A percentile compares a stretch with the other conserved stretches of the same genome.
Evolutionary conservation across 2,888 invertebrate genomes (phyloP).

Genomic region (Ceraclea dissimilis): DNA sequence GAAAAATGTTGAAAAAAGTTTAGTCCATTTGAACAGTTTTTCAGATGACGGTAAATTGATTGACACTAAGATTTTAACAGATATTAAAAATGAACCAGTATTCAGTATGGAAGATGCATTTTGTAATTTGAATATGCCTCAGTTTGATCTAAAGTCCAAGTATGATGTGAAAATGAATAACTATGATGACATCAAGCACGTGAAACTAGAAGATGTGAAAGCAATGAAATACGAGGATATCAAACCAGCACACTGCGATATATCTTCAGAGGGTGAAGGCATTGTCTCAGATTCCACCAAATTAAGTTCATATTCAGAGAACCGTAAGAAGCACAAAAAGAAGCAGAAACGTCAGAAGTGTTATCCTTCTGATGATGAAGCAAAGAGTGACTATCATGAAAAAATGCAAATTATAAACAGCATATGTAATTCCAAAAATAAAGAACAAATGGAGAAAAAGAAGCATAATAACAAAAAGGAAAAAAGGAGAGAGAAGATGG

Average conservation of each 20-base stretch:
- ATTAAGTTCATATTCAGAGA: slow-evolving; percentile 36
- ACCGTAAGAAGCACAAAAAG: slow-evolving; percentile 75
- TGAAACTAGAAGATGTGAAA: slow-evolving; percentile 17
- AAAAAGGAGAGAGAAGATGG: slow-evolving; percentile 51
- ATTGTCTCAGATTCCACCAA: slow-evolving; percentile 36
- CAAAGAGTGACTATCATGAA: slow-evolving; percentile 33
- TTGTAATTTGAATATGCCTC: slow-evolving; percentile 3
- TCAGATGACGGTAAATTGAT: slow-evolving; percentile 15
- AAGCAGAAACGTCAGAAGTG: slow-evolving; percentile 74
- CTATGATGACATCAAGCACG: slow-evolving; percentile 12
- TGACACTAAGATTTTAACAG: slow-evolving; percentile 8
- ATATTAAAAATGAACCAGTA: slow-evolving; percentile 19
- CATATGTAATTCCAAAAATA: slow-evolving; percentile 35
- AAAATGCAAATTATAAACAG: slow-evolving; percentile 22
- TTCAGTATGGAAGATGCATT: slow-evolving; percentile 10
- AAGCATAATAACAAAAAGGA: slow-evolving; percentile 52
- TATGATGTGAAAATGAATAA: slow-evolving; percentile 9
- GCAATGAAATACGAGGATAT: slow-evolving; percentile 27
- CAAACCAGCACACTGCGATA: slow-evolving; percentile 32
- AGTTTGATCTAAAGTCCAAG: slow-evolving; percentile 13
- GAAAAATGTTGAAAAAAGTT: slow-evolving; percentile 19
- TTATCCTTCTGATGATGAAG: slow-evolving; percentile 52
- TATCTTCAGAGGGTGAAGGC: slow-evolving; percentile 46
- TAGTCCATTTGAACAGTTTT: slow-evolving; percentile 5
- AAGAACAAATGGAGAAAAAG: slow-evolving; percentile 46